Conservation (phyloP, 2,113 vertebrate species). For the Salvelinus alpinus region DNA sequence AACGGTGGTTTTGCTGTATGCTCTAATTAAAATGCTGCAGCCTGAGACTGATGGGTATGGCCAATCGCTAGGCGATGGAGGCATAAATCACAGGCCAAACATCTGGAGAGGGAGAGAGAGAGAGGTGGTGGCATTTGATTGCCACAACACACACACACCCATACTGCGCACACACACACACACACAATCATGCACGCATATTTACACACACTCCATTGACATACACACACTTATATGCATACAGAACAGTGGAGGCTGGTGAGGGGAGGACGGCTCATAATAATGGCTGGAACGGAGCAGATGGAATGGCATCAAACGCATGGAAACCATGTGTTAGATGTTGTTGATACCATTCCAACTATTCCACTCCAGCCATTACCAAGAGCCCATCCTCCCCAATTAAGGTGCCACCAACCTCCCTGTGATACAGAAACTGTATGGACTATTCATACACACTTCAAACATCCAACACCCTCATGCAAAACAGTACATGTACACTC, state of each 20-base stretch:
- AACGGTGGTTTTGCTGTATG: slow-evolving; percentile 14
- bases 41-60: slow-evolving; percentile 3
- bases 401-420: too few species aligned
- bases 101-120: neutral
- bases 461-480: neutral
- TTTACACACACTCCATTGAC: slow-evolving; percentile 16
- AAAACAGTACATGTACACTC: neutral
- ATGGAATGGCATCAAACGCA: too few species aligned
- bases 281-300: too few species aligned
- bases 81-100: slow-evolving; percentile 29
- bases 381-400: too few species aligned
- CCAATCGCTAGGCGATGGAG: slow-evolving; percentile 1
- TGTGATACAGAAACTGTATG: neutral
- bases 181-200: slow-evolving; percentile 17
- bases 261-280: too few species aligned
- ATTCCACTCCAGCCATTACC: too few species aligned
- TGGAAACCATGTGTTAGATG: too few species aligned
- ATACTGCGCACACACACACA: slow-evolving; percentile 2
- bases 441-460: neutral
- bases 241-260: neutral
- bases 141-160: neutral
- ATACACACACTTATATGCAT: neutral
- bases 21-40: slow-evolving; percentile 38
- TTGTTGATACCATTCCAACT: too few species aligned
- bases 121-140: neutral